These are phyloP conservation scores for Rhodinocichla rosea DNA, from an alignment of 2,113 vertebrate genomes.

Conservation along the genomic window DNA sequence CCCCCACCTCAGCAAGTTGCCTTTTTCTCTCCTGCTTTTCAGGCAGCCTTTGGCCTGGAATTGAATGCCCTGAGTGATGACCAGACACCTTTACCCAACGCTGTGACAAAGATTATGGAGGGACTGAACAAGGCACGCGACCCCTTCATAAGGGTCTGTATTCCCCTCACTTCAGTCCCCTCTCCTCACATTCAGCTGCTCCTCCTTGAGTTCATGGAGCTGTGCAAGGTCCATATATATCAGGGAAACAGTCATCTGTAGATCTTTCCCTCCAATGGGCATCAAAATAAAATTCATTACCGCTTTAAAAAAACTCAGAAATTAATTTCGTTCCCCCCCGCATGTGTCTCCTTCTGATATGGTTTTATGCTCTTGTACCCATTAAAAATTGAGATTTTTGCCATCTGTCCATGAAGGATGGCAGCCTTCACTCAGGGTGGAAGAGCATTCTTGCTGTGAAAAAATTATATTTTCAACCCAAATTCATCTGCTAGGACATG, in stretches of 20 bases:
- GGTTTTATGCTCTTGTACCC: neutral
- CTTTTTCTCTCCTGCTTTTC: neutral
- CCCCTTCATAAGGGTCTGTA: conserved; percentile 66
- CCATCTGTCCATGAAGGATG: neutral
- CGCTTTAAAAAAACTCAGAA: neutral
- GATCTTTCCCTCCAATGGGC: neutral
- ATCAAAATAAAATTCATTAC: neutral
- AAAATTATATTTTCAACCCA: neutral
- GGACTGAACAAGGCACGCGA: conserved; percentile 73
- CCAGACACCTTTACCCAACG: conserved; percentile 74
- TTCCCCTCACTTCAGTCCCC: neutral
- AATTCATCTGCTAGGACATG: neutral
- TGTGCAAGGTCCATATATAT: neutral
- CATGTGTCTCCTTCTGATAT: neutral
- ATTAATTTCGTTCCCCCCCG: neutral
- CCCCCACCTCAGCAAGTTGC: neutral
- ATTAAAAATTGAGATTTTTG: neutral
- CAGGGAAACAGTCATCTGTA: neutral
- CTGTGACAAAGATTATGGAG: conserved; percentile 76
- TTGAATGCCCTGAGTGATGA: conserved; percentile 71
- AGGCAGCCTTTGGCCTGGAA: conserved; percentile 89
- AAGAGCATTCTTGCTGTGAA: neutral
- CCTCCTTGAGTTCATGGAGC: neutral
- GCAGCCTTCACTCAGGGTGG: neutral
- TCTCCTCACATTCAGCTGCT: neutral